phyloP scores from a whole-genome alignment of 2,888 invertebrate species.

The Aleiodes leptofemur region DNA sequence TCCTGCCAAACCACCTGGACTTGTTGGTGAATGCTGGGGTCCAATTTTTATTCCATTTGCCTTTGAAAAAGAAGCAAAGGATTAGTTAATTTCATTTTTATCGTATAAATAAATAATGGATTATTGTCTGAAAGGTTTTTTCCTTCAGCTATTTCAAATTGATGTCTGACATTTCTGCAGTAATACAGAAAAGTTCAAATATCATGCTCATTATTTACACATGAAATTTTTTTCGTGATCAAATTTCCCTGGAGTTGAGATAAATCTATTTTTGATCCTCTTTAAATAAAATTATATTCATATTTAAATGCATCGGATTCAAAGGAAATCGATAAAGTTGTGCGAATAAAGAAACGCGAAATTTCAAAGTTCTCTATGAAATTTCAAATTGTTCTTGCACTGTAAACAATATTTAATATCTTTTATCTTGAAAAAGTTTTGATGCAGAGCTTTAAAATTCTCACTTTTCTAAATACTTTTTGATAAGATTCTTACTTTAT shows the following conservation, averaged over 20 bases:
- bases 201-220: too few species aligned
- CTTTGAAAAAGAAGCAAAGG: conserved; percentile 75
- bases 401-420: conserved; percentile 16
- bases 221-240: too few species aligned
- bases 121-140: too few species aligned
- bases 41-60: conserved; percentile 99
- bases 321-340: conserved; percentile 36
- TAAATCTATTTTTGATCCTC: too few species aligned
- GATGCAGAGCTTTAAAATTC: conserved; percentile 9
- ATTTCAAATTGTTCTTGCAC: background rate
- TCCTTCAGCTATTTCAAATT: too few species aligned
- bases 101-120: too few species aligned
- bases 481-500: conserved; percentile 1
- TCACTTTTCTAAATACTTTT: conserved; percentile 16
- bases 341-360: background rate
- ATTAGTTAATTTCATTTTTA: conserved; percentile 39
- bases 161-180: too few species aligned
- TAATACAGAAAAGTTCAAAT: too few species aligned
- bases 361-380: background rate
- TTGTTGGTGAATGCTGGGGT: conserved; percentile 97
- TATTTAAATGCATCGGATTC: too few species aligned
- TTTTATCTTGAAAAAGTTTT: conserved; percentile 18
- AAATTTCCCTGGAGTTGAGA: too few species aligned
- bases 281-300: too few species aligned
- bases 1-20: conserved; percentile 84